Conservation (phyloP, 2,113 vertebrate species). For the Eurypyga helias region DNA sequence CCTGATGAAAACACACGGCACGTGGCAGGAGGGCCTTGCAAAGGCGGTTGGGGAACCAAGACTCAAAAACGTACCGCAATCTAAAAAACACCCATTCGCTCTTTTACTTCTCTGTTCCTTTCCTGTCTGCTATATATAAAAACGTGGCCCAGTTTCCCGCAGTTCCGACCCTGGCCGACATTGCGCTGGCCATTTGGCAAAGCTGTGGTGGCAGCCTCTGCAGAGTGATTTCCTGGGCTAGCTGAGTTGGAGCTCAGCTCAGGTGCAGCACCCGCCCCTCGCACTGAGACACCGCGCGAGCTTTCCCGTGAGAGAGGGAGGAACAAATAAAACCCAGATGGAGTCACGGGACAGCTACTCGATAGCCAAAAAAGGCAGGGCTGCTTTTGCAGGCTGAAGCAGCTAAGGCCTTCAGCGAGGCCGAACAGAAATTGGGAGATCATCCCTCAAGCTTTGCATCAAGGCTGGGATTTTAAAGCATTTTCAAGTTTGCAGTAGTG, state of each 20-base stretch:
- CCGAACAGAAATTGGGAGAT: not conserved
- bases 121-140: not conserved
- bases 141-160: not conserved
- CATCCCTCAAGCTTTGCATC: not conserved
- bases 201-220: not conserved
- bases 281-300: rapidly evolving
- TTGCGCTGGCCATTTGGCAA: not conserved
- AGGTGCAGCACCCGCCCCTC: not conserved
- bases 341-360: not conserved
- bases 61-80: not conserved
- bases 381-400: not conserved
- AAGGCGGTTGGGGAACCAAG: rapidly evolving
- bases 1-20: not conserved
- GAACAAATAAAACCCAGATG: not conserved
- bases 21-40: rapidly evolving
- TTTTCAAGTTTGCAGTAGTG: not conserved
- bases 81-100: rapidly evolving
- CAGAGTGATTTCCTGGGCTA: not conserved
- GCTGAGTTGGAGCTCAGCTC: not conserved
- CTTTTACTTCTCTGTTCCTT: not conserved
- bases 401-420: not conserved
- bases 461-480: not conserved
- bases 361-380: not conserved
- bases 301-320: not conserved
- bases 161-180: rapidly evolving